Percentiles rank a stretch among this genome's conserved stretches.
phyloP scores from a whole-genome alignment of 2,888 invertebrate species.

The Hypselothyrea guttata region DNA sequence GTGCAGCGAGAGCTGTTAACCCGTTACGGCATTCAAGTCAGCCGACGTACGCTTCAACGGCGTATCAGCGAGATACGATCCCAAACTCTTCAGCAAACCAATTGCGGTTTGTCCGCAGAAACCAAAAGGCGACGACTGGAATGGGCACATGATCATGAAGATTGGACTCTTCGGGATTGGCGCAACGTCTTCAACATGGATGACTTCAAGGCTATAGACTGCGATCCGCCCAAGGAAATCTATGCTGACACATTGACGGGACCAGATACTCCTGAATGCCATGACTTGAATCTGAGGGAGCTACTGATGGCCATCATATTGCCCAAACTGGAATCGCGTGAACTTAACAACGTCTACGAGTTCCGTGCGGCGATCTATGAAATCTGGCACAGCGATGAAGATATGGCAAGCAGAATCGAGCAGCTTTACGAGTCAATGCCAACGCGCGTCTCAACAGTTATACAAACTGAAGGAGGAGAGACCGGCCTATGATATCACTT shows the following conservation, averaged over 20 bases:
- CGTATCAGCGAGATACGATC: conserved; percentile 60
- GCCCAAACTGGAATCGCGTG: conserved; percentile 43
- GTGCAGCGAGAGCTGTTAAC: conserved; percentile 46
- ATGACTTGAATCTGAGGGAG: conserved; percentile 59
- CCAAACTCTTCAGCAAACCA: conserved; percentile 6
- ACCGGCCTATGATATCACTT: no score
- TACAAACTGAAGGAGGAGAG: conserved; percentile 43
- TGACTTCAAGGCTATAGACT: conserved; percentile 33
- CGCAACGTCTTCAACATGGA: conserved; percentile 71
- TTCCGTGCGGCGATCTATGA: conserved; percentile 55
- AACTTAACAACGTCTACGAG: conserved; percentile 51
- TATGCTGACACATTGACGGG: conserved; percentile 59
- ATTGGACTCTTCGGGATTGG: conserved; percentile 61
- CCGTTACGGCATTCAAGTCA: conserved; percentile 57
- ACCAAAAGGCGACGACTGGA: conserved; percentile 31
- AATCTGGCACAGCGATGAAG: conserved; percentile 63
- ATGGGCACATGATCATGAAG: conserved; percentile 56
- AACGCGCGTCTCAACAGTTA: conserved; percentile 44
- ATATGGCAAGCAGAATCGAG: conserved; percentile 51
- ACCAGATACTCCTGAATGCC: conserved; percentile 39
- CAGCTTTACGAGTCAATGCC: conserved; percentile 62
- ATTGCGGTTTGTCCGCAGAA: conserved; percentile 9
- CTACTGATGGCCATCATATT: conserved; percentile 59
- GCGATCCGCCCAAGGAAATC: conserved; percentile 48
- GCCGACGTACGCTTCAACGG: conserved; percentile 59